Evolutionary conservation across 2,888 invertebrate genomes (phyloP), one percentile per base, ranked within the genome.

Genomic region (Anticlea derivata): DNA sequence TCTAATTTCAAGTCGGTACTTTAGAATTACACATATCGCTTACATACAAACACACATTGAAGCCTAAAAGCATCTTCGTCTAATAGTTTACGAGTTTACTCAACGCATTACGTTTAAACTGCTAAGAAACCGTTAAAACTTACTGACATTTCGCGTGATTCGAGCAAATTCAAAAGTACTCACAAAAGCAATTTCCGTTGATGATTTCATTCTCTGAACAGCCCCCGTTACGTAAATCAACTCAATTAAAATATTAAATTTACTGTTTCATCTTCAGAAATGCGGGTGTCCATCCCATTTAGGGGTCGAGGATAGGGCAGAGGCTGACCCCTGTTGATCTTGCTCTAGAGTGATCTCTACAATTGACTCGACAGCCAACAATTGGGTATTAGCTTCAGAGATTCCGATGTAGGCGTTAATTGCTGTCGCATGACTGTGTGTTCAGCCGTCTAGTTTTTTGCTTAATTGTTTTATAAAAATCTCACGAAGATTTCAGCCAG

Each of bases 201-300:
- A 48, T 48, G 63, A 63, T 66, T 52, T 67, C 50, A 61, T 65
- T 56, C 54, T 60, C 47, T 41, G 33, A 63, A 50, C 45, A 63
- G 58, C 55, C 64, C 76, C 73, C 71, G 64, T 70, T 62, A 66
- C 60, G 65, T 64, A 74, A 73, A 70, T 72, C 70, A 69, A 72
- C 77, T 78, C 73, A 75, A 79, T 74, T 73, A 60, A 63, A 71
- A 72, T 72, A 76, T 74, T 75, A 73, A 75, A 76, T 80, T 80
- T 78, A 79, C 41, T 72, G 65, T 66, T 17, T 43, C 44, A 60
- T 68, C 53, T 55, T 65, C 62, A 65, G 66, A 65, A 70, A 86
- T 88, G 89, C 88, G 88, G 88, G 89, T 84, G 83, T 80, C 80
- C 80, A 77, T 77, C 74, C 70, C 70, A 80, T 80, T 76, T 74